A percentile compares a stretch with the other conserved stretches of the same genome.
Conservation (phyloP, 2,113 vertebrate species). For the Melanerpes aurifrons region DNA sequence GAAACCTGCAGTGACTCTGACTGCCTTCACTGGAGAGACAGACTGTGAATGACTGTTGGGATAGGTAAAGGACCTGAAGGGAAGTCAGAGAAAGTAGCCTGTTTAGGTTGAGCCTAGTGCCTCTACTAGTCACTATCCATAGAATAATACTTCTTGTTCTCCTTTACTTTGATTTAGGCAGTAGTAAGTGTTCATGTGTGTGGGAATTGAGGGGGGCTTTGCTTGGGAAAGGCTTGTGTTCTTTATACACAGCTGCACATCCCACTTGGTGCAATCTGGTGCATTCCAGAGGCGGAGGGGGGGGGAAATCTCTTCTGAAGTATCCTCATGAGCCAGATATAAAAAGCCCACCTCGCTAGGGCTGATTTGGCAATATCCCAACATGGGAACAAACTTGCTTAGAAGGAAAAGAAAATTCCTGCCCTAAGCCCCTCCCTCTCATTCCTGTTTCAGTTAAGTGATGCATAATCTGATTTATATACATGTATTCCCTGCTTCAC, state of each 20-base stretch:
- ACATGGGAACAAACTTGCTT: constrained; percentile 14
- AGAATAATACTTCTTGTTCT: background rate
- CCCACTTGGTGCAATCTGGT: constrained; percentile 46
- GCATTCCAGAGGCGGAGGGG: constrained; percentile 2
- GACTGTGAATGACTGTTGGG: background rate
- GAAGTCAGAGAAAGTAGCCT: background rate
- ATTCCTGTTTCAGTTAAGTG: constrained; percentile 37
- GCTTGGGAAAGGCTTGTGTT: background rate
- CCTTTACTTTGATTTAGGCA: background rate
- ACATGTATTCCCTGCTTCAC: background rate
- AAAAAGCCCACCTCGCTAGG: background rate
- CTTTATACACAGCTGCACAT: constrained; percentile 4
- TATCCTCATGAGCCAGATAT: background rate
- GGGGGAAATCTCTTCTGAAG: background rate
- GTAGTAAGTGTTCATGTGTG: background rate
- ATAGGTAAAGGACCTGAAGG: background rate
- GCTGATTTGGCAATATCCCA: constrained; percentile 25
- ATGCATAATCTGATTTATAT: constrained; percentile 28
- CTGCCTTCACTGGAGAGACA: background rate
- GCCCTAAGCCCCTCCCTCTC: constrained; percentile 20
- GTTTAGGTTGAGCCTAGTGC: background rate
- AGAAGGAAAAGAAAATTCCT: constrained; percentile 29
- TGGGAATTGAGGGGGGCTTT: background rate
- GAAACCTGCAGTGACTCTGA: constrained; percentile 34
- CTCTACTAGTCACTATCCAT: background rate